These are phyloP conservation scores for Perodicticus potto DNA, from an alignment of 2,797 vertebrate species.

Conservation along the genomic window DNA sequence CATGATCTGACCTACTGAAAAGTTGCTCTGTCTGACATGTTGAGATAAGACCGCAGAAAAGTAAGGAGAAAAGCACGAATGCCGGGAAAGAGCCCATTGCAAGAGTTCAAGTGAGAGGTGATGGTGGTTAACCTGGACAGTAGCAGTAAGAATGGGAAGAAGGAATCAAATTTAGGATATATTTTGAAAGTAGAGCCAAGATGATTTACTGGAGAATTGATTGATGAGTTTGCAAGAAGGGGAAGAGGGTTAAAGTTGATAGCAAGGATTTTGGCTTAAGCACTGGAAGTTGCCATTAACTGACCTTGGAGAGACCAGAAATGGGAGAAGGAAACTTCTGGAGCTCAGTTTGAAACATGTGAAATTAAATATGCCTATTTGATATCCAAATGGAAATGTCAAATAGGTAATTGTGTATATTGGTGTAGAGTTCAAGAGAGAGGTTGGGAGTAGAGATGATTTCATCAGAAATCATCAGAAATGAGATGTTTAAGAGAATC, in stretches of 20 bases:
- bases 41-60: not conserved
- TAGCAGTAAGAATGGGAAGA: not conserved
- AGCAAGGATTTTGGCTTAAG: not conserved
- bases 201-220: not conserved
- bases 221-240: not conserved
- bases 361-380: not conserved
- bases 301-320: not conserved
- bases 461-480: constrained; percentile 17
- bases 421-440: not conserved
- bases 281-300: not conserved
- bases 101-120: not conserved
- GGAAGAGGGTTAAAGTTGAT: not conserved
- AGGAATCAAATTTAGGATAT: not conserved
- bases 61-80: not conserved
- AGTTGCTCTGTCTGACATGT: not conserved
- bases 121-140: not conserved
- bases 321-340: not conserved
- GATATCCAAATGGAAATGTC: not conserved
- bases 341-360: not conserved
- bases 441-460: not conserved
- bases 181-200: not conserved
- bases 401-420: not conserved
- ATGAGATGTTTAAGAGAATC: not conserved
- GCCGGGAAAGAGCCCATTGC: not conserved
- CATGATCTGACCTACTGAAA: not conserved